phyloP scores from a whole-genome alignment of 2,888 invertebrate genomes.

The Chydorus sphaericus region DNA sequence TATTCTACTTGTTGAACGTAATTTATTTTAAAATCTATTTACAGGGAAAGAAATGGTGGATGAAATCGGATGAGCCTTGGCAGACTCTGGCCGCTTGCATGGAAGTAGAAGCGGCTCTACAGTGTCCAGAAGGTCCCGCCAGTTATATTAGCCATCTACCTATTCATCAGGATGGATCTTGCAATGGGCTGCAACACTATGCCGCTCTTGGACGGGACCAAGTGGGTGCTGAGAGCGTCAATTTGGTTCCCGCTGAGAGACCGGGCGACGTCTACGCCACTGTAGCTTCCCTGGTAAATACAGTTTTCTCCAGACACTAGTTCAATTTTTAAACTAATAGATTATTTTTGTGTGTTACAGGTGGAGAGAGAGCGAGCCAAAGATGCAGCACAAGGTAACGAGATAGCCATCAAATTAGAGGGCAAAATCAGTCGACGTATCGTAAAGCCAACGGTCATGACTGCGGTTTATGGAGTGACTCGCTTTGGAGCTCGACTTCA shows the following conservation, averaged over 20 bases:
- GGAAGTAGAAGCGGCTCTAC: constrained; percentile 69
- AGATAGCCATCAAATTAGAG: constrained; percentile 52
- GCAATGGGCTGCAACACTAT: constrained; percentile 98
- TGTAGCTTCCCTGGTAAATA: constrained; percentile 60
- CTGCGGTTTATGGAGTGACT: constrained; percentile 97
- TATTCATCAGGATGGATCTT: constrained; percentile 97
- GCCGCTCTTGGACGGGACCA: constrained; percentile 93
- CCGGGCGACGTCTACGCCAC: constrained; percentile 92
- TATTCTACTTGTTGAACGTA: neutral
- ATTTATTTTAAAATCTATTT: constrained; percentile 2
- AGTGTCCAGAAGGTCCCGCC: constrained; percentile 43
- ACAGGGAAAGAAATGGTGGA: constrained; percentile 81
- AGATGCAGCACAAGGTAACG: constrained; percentile 55
- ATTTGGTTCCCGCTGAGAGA: constrained; percentile 50
- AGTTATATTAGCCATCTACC: constrained; percentile 61
- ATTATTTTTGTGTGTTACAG: too few relatives aligned
- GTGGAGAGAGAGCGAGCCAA: constrained; percentile 54
- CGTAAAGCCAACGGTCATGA: constrained; percentile 99
- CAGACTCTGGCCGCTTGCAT: constrained; percentile 92
- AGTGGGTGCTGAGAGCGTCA: constrained; percentile 81
- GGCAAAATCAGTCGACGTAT: constrained; percentile 78
- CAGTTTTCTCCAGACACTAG: too few relatives aligned
- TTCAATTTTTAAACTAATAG: too few relatives aligned
- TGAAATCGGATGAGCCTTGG: constrained; percentile 89
- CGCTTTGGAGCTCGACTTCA: constrained; percentile 81